Base-by-base conservation (phyloP, 2,113 vertebrate genomes). In the Tragulus kanchil region DNA sequence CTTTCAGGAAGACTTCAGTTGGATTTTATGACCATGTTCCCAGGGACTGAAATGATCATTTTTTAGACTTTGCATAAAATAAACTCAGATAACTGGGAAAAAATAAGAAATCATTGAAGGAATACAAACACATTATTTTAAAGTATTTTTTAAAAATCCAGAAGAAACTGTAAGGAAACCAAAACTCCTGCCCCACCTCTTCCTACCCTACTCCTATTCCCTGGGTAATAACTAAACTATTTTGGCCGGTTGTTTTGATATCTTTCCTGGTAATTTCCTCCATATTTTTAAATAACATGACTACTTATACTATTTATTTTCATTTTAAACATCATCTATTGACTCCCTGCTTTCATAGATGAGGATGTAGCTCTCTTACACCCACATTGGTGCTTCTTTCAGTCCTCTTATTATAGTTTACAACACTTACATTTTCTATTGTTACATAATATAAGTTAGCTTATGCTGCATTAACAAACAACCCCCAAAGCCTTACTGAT, bases 221-320 rank as follows among this genome's bases (percentile, higher is more conserved):
- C 62, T 84, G 48, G 36, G 42, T 36, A 90, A 87, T 90, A 93
- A 85, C 11, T 84, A 31, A 54, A 45, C 54, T 75, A 94, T 84
- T 90, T 81, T 42, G 83, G 12, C 31, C 73, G 82, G 86, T 61
- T 82, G n/a, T 50, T 52, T 65, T 78, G 26, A 6, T 71, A 95
- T 89, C 8, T 62, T 96, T 93, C 42, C 54, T 93, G 42, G 4
- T 52, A 83, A 23, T 78, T 96, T 88, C 21, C 36, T 78, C 25
- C 15, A 56, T 89, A 83, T 71, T 64, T 61, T 71, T 93, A 92
- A 97, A 71, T 93, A 95, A 73, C 15, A 73, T 84, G 48, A n/a
- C 62, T 85, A 9, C n/a, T 56, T 78, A 54, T 54, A 84, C 10
- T 65, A 71, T 82, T 94, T 94, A 64, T 50, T 96, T 93, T 92